Evolutionary conservation across 2,888 invertebrate genomes (phyloP).

Genomic region (Xanthorhoe designata): DNA sequence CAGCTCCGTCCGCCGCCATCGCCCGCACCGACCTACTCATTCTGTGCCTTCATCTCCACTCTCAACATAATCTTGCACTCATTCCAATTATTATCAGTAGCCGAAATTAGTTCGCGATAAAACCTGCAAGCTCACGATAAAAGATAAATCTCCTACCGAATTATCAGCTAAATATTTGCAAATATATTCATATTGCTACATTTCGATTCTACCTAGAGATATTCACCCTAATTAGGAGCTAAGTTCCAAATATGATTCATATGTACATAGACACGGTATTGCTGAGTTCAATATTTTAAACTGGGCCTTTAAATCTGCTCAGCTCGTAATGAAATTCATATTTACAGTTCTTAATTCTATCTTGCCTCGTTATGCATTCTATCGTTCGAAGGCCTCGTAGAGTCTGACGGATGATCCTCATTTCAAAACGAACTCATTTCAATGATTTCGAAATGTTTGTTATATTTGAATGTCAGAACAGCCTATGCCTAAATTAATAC

Average conservation of each 20-base stretch:
- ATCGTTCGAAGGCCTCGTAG: background rate
- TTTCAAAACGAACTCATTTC: background rate
- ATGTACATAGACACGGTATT: background rate
- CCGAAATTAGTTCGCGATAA: background rate
- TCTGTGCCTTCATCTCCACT: background rate
- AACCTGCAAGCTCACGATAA: background rate
- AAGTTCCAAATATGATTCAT: background rate
- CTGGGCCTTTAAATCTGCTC: slow-evolving; percentile 2
- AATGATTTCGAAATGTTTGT: slow-evolving; percentile 5
- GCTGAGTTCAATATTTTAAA: slow-evolving; percentile 2
- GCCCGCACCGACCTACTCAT: slow-evolving; percentile 31
- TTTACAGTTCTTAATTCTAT: slow-evolving; percentile 18
- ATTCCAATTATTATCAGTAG: background rate
- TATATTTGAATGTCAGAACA: background rate
- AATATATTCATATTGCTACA: background rate
- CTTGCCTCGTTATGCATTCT: slow-evolving; percentile 17
- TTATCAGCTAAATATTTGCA: background rate
- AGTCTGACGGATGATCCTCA: background rate
- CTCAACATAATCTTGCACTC: background rate
- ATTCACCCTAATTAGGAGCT: background rate
- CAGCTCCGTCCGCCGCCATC: slow-evolving; percentile 36
- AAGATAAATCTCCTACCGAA: background rate
- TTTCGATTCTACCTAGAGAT: background rate
- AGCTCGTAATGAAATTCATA: slow-evolving; percentile 12
- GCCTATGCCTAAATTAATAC: slow-evolving; percentile 4